These are phyloP conservation scores for Dryococelus australis DNA, from an alignment of 2,888 invertebrate species.

Conservation along the genomic window DNA sequence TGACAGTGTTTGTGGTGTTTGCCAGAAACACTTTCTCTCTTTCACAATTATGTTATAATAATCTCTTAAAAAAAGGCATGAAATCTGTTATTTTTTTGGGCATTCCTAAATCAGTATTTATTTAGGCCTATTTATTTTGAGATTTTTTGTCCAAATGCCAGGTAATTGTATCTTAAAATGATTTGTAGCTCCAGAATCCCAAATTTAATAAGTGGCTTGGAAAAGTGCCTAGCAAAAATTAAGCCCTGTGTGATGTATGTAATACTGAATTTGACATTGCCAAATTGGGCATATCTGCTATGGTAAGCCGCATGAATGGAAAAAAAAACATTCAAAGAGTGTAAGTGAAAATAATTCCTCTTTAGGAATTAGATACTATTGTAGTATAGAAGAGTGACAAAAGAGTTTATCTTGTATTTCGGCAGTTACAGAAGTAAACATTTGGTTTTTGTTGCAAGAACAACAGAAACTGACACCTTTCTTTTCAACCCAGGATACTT, in stretches of 20 bases:
- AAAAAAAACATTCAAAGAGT: background rate
- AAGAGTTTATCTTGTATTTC: background rate
- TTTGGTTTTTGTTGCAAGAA: background rate
- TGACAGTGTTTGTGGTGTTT: background rate
- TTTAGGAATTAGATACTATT: background rate
- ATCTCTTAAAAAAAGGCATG: background rate
- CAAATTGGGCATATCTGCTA: background rate
- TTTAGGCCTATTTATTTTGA: conserved; percentile 23
- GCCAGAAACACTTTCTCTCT: background rate
- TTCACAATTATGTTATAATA: background rate
- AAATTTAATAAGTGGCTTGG: background rate
- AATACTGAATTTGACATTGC: background rate
- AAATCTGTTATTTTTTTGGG: background rate
- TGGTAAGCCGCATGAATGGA: background rate
- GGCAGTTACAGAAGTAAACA: background rate
- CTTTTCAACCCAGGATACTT: background rate
- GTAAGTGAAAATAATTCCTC: background rate
- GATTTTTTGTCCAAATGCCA: conserved; percentile 13
- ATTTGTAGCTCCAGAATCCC: conserved; percentile 18
- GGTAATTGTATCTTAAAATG: background rate
- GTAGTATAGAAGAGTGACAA: background rate
- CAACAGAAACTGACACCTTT: background rate
- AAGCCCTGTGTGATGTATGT: background rate
- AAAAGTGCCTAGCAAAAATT: background rate
- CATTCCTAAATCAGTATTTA: background rate